Percentiles rank a stretch among this genome's conserved stretches.
Conservation (phyloP, 2,888 invertebrate species). For the Hetaerina titia region DNA sequence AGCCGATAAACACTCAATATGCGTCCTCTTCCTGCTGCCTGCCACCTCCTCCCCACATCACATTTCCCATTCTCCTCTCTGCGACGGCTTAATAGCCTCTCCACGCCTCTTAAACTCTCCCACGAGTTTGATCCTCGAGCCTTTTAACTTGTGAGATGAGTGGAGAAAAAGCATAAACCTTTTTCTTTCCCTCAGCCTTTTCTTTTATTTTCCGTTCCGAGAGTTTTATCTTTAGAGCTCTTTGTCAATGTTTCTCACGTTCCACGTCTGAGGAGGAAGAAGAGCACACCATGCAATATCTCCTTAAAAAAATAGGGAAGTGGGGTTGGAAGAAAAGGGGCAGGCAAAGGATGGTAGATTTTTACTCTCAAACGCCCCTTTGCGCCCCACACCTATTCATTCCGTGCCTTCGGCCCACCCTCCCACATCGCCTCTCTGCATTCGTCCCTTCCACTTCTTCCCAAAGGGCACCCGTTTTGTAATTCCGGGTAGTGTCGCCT, state of each 20-base stretch:
- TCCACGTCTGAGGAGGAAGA: background rate
- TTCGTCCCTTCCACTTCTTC: no score
- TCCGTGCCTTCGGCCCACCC: no score
- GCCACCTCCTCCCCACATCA: background rate
- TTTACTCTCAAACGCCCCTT: no score
- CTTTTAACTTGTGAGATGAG: constrained; percentile 46
- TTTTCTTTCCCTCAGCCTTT: background rate
- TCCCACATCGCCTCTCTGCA: no score
- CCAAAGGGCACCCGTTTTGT: constrained; percentile 13
- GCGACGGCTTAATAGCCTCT: background rate
- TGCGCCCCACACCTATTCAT: no score
- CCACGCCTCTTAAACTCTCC: constrained; percentile 1
- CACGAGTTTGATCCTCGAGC: constrained; percentile 31
- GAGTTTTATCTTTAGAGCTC: constrained; percentile 13
- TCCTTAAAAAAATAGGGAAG: background rate
- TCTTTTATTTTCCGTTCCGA: background rate
- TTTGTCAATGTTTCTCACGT: constrained; percentile 59
- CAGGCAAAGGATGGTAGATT: constrained; percentile 6
- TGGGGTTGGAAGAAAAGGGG: background rate
- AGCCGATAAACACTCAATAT: constrained; percentile 17
- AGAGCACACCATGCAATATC: background rate
- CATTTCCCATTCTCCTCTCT: background rate
- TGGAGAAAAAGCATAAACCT: background rate
- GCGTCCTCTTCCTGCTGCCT: constrained; percentile 6
- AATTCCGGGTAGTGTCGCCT: constrained; percentile 46